Conservation (phyloP, 2,113 vertebrate species). For the Mystacornis crossleyi region DNA sequence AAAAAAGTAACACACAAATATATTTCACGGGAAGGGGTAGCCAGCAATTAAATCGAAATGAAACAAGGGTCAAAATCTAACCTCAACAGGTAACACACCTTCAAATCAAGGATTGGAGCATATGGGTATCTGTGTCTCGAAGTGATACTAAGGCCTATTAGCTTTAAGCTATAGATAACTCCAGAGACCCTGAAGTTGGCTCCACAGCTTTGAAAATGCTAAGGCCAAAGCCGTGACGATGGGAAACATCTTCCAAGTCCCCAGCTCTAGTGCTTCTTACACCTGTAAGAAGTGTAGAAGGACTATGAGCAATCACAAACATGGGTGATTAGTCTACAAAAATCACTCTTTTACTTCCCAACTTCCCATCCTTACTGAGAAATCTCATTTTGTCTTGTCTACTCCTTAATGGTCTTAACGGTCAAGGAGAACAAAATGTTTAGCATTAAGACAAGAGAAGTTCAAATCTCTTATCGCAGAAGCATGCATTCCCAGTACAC, state of each 20-base stretch:
- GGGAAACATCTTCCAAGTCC: neutral
- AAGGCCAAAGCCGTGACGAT: neutral
- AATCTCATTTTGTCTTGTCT: neutral
- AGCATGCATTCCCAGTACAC: neutral
- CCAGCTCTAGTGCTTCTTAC: neutral
- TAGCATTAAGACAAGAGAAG: neutral
- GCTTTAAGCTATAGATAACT: neutral
- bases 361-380: neutral
- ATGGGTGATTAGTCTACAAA: neutral
- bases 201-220: neutral
- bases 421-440: neutral
- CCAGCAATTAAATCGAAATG: neutral
- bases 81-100: neutral
- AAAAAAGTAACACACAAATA: neutral
- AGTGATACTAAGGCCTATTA: neutral
- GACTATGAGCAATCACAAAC: neutral
- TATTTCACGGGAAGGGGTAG: neutral
- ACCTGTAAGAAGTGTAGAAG: neutral
- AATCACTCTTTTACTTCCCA: neutral
- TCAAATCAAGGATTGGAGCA: neutral
- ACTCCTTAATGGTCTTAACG: neutral
- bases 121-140: fast-evolving
- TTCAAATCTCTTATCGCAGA: neutral
- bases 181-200: neutral
- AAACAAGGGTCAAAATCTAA: neutral